Evolutionary conservation across 2,113 vertebrate genomes (phyloP).

Genomic region (Zosterops lateralis): DNA sequence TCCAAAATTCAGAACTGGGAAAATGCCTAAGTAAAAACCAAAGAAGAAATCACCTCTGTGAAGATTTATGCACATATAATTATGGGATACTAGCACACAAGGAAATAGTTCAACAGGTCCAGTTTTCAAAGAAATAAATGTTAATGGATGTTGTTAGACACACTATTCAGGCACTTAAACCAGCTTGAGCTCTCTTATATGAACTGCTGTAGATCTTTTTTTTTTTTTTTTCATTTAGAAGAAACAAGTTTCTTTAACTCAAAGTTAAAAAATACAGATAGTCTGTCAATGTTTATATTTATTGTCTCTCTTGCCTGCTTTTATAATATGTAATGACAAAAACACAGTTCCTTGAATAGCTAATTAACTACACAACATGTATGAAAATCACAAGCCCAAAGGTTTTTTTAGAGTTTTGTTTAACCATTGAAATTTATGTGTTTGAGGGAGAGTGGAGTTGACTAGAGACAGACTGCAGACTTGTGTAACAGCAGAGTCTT

Average conservation of each 20-base stretch:
- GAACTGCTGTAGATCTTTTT: background rate
- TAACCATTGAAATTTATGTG: background rate
- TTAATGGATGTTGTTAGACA: background rate
- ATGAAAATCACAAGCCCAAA: background rate
- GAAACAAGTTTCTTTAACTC: background rate
- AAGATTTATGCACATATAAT: background rate
- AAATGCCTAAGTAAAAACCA: background rate
- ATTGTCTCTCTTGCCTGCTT: background rate
- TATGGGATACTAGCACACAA: background rate
- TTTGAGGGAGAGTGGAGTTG: background rate
- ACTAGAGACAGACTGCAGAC: background rate
- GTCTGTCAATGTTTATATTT: background rate
- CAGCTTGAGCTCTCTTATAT: background rate
- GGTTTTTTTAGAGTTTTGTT: background rate
- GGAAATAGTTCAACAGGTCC: background rate
- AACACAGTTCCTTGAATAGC: background rate
- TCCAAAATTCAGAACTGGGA: background rate
- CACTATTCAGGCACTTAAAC: background rate
- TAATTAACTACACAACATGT: background rate
- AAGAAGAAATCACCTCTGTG: background rate
- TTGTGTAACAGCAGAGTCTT: background rate
- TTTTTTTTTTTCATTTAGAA: background rate
- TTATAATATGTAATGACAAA: background rate
- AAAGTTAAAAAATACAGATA: background rate
- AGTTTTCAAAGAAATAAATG: background rate